Evolutionary conservation across 2,797 vertebrate species (phyloP).

Genomic region (Artibeus lituratus): DNA sequence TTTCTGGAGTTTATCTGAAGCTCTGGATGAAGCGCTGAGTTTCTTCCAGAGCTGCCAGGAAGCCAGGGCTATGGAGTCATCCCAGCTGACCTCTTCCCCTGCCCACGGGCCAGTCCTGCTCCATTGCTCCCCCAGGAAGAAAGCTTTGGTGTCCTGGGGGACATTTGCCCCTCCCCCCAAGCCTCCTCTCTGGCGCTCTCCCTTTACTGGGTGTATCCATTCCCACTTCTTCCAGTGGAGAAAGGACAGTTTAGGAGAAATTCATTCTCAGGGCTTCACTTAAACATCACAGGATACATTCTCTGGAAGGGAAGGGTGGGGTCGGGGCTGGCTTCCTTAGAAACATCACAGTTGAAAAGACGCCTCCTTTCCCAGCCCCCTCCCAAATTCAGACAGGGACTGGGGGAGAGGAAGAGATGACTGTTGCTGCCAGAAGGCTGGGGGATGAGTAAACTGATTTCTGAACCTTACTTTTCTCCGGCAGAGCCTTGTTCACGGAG

Average conservation of each 20-base stretch:
- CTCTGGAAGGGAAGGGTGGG: constrained; percentile 52
- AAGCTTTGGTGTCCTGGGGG: not conserved
- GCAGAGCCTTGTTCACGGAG: not conserved
- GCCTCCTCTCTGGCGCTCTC: not conserved
- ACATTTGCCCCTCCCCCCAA: not conserved
- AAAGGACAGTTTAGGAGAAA: constrained; percentile 12
- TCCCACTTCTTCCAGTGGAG: not conserved
- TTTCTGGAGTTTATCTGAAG: not conserved
- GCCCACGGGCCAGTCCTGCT: not conserved
- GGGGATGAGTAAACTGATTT: not conserved
- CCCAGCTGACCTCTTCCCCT: not conserved
- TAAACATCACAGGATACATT: constrained; percentile 34
- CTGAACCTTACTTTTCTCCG: not conserved
- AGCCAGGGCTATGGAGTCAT: not conserved
- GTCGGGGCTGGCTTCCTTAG: constrained; percentile 48
- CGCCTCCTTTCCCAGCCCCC: not conserved
- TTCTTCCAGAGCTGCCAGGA: not conserved
- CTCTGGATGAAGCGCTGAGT: not conserved
- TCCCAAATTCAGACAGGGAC: not conserved
- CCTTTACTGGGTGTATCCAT: not conserved
- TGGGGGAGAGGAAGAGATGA: not conserved
- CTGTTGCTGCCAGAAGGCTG: not conserved
- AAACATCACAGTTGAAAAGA: constrained; percentile 42
- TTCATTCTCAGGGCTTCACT: not conserved
- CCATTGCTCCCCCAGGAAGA: not conserved